Evolutionary conservation across 1,140 invertebrate species (phyloP).

Genomic region (Myzus persicae): DNA sequence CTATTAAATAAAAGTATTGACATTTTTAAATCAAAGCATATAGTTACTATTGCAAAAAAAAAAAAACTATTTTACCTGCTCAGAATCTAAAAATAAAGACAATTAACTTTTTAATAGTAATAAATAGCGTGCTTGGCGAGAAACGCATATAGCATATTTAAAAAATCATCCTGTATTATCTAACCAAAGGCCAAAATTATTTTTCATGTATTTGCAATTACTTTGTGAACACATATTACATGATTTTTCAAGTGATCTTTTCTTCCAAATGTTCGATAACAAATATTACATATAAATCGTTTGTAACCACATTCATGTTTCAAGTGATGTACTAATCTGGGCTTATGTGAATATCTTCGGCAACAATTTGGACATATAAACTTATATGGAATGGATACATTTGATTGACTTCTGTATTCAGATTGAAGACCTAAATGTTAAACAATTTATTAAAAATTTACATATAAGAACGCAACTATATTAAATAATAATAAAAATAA

Average conservation of each 20-base stretch:
- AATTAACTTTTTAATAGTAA: neutral
- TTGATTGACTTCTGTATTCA: neutral
- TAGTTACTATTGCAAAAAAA: neutral
- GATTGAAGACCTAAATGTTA: neutral
- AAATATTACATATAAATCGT: conserved; percentile 61
- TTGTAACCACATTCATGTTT: conserved; percentile 61
- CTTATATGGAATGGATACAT: neutral
- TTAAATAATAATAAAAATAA: neutral
- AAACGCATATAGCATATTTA: neutral
- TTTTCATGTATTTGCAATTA: conserved; percentile 1
- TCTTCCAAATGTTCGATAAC: conserved; percentile 63
- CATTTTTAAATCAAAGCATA: neutral
- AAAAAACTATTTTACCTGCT: neutral
- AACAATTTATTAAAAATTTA: neutral
- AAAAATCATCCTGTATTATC: neutral
- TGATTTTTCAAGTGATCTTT: conserved; percentile 62
- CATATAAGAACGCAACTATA: neutral
- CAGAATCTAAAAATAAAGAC: too few relatives aligned
- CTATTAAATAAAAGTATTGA: neutral
- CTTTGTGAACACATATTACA: conserved; percentile 54
- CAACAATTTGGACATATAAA: conserved; percentile 60
- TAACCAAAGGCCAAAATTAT: neutral
- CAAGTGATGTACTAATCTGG: conserved; percentile 63
- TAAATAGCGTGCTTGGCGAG: neutral
- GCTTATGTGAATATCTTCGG: conserved; percentile 66